Percentiles rank a stretch among this genome's conserved stretches.
These are phyloP conservation scores for Sebastes diaconus DNA, from an alignment of 2,797 vertebrate species.

Conservation along the genomic window DNA sequence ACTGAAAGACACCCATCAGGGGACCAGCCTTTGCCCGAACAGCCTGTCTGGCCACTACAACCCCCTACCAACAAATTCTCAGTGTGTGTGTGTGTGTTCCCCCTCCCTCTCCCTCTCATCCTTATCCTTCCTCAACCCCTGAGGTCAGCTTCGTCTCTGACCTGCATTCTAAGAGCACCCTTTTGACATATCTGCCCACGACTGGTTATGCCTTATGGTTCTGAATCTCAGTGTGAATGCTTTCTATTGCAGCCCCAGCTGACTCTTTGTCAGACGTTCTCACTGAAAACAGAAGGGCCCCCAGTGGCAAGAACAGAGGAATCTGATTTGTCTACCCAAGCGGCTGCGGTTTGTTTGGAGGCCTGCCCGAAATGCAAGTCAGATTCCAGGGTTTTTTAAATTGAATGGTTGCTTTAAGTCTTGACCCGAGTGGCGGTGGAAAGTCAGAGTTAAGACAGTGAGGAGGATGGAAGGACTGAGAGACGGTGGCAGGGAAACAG, in stretches of 20 bases:
- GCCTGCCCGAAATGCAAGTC: conserved; percentile 5
- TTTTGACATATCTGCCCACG: conserved; percentile 60
- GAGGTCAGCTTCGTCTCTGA: conserved; percentile 70
- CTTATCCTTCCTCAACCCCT: conserved; percentile 38
- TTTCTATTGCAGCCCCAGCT: conserved; percentile 48
- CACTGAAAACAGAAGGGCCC: conserved; percentile 51
- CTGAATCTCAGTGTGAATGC: conserved; percentile 47
- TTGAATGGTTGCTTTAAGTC: conserved; percentile 34
- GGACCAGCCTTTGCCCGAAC: conserved; percentile 62
- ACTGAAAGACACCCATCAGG: conserved; percentile 74
- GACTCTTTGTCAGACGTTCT: conserved; percentile 57
- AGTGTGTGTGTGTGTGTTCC: neutral
- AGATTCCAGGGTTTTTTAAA: conserved; percentile 50
- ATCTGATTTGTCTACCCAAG: conserved; percentile 53
- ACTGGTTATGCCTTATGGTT: conserved; percentile 55
- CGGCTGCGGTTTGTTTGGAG: conserved; percentile 26
- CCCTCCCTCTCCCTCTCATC: neutral
- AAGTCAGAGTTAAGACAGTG: conserved; percentile 6
- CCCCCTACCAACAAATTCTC: conserved; percentile 31
- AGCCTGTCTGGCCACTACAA: conserved; percentile 51
- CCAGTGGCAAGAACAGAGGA: conserved; percentile 35
- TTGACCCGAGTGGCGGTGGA: conserved; percentile 7
- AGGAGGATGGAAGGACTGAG: neutral
- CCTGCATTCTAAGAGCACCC: conserved; percentile 60
- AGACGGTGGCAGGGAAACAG: neutral